Evolutionary conservation across 2,888 invertebrate genomes (phyloP), one percentile per base, ranked within the genome.

Genomic region (Netelia melanura): DNA sequence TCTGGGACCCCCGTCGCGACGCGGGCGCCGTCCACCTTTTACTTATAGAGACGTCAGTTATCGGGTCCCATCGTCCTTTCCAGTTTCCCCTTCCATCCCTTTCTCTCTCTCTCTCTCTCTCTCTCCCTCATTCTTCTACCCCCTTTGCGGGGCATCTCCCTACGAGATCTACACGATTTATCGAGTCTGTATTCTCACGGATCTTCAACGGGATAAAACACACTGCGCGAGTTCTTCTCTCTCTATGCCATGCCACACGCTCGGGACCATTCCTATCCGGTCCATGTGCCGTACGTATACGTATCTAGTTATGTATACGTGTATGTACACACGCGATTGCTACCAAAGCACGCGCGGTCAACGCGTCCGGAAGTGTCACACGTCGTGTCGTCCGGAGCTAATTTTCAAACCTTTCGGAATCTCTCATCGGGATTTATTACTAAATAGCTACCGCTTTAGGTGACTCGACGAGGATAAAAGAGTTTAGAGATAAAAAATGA

Each of bases 11-110:
- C 92, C 92, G 91, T 88, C 85, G 91, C 75, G 89, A 89, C 87
- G 90, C 87, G 88, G 90, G 87, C 90, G 89, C 90, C 89, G 88
- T 88, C 88, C 87, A 87, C 89, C 88, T 91, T 90, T 90, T 90
- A 90, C 89, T 90, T 92, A 92, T 92, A 92, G 92, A 92, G 92
- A 92, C 90, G 92, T 92, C 92, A 92, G 91, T 92, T 91, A 92
- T 91, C 91, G 89, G 85, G 89, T 89, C 88, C 89, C 91, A 90
- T 90, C 91, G 89, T 91, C 61, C 82, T 83, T 83, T 90, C 89
- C 85, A 87, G 87, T 88, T 87, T 88, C 87, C 79, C 81, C 79
- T 79, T 75, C 82, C 78, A 71, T 81, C 17, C 48, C 10, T 21
- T 25, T 5, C 64, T 17, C 56, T 61, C 52, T 64, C 80, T 44